Percentiles rank a stretch among this genome's conserved stretches.
Conservation (phyloP, 1,140 invertebrate genomes). For the Hylyphantes graminicola region DNA sequence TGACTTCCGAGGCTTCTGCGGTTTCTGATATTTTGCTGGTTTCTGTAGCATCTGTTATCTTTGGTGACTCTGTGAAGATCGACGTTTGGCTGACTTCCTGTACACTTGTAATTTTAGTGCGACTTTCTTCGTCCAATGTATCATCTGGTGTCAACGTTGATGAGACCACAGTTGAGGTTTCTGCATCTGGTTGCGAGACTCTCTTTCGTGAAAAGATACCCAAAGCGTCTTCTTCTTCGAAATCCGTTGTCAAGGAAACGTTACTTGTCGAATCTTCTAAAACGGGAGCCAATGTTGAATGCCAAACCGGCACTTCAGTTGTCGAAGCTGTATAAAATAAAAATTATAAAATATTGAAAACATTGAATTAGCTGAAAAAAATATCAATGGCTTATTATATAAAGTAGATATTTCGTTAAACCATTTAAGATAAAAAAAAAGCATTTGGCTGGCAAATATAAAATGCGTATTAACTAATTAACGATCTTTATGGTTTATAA, state of each 20-base stretch:
- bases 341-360: neutral
- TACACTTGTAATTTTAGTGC: neutral
- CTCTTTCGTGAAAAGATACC: too few relatives aligned
- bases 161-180: neutral
- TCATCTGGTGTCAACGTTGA: neutral
- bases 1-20: neutral
- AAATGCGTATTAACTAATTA: too few relatives aligned
- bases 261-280: neutral
- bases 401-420: neutral
- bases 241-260: neutral
- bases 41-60: neutral
- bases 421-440: too few relatives aligned
- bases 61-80: too few relatives aligned
- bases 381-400: neutral
- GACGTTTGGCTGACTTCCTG: neutral
- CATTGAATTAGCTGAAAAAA: neutral
- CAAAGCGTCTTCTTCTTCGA: neutral
- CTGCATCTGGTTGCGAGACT: neutral
- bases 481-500: too few relatives aligned
- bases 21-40: neutral
- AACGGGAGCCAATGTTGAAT: constrained; percentile 5
- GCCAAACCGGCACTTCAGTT: neutral
- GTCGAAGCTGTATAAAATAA: neutral
- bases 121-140: neutral
- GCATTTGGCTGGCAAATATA: too few relatives aligned